Base-by-base conservation (phyloP, 1,140 invertebrate species). In the Centruroides sculpturatus region DNA sequence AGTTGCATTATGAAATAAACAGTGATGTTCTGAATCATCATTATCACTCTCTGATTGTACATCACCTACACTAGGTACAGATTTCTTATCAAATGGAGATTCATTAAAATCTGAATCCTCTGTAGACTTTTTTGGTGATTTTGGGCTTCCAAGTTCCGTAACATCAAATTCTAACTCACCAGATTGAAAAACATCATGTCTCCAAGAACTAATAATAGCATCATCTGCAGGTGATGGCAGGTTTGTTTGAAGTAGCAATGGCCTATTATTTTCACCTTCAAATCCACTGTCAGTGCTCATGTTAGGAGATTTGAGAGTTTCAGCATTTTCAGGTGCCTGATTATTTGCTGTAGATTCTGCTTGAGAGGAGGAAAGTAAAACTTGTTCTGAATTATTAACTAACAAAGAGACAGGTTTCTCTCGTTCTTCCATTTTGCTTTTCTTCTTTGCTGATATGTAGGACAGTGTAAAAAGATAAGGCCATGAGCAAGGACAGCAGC, bases 241-340 rank as follows among this genome's bases (percentile, higher is more conserved):
- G 10, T 46, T 55, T n/a, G 59, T 61, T 51, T 59, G 57, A 10
- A 64, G 60, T 23, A 61, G 34, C 35, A 59, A 61, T 51, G 63
- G 63, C 55, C 63, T 58, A 57, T 61, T 61, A 41, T 64, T 61
- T 56, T 64, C 63, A 12, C 63, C 63, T 49, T 64, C 63, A 55
- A 64, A 64, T 23, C 63, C 63, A 64, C 63, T 64, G 34, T 64
- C 63, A 51, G 63, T 62, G 55, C 63, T 64, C 59, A 64, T 61
- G 51, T 64, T 61, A 35, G 63, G 63, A 10, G 63, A 64, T 55
- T 64, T 64, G 23, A 64, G 56, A 11, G 63, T 60, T 35, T 64
- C 63, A 52, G 59, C 56, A 35, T 57, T 58, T 34, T 64, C 63
- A n/a, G 62, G 59, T n/a, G 62, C 57, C 10, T 57, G 59, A 50